A percentile compares a stretch with the other conserved stretches of the same genome.
Evolutionary conservation across 2,888 invertebrate species (phyloP).

Genomic region (Andrena trimmerana): DNA sequence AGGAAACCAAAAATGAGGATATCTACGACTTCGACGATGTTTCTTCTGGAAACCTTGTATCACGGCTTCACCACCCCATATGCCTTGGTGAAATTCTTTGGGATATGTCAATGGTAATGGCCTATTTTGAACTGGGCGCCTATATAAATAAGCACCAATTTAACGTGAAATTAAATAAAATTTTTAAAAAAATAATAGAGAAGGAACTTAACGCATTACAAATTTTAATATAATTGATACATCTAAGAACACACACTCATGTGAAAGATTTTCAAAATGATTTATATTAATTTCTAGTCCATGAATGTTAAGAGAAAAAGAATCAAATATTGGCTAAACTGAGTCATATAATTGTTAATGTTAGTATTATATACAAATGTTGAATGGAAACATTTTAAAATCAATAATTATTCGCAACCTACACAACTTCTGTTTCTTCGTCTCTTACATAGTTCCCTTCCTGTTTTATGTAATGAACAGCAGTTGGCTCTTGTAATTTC

Average conservation of each 20-base stretch:
- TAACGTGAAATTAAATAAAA: not conserved
- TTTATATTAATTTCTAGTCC: not conserved
- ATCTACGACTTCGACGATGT: slow-evolving; percentile 86
- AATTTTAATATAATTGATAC: too few species aligned
- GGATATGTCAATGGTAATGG: slow-evolving; percentile 92
- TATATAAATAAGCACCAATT: slow-evolving; percentile 74
- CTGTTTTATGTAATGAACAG: slow-evolving; percentile 91
- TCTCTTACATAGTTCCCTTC: slow-evolving; percentile 91
- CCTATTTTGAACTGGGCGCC: slow-evolving; percentile 90
- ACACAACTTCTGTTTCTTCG: slow-evolving; percentile 91
- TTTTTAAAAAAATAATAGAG: not conserved
- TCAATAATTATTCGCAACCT: slow-evolving; percentile 72
- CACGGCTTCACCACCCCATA: slow-evolving; percentile 99
- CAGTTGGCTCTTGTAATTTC: slow-evolving; percentile 88
- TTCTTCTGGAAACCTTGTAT: slow-evolving; percentile 88
- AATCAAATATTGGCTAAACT: not conserved
- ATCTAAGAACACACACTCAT: not conserved
- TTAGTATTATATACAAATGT: too few species aligned
- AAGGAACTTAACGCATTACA: too few species aligned
- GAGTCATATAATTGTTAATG: too few species aligned
- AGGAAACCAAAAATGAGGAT: slow-evolving; percentile 96
- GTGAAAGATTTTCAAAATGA: not conserved
- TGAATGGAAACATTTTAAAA: not conserved
- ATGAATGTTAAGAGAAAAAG: not conserved
- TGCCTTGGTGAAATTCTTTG: slow-evolving; percentile 91